Evolutionary conservation across 2,797 vertebrate genomes (phyloP).

Genomic region (Danio choprae): DNA sequence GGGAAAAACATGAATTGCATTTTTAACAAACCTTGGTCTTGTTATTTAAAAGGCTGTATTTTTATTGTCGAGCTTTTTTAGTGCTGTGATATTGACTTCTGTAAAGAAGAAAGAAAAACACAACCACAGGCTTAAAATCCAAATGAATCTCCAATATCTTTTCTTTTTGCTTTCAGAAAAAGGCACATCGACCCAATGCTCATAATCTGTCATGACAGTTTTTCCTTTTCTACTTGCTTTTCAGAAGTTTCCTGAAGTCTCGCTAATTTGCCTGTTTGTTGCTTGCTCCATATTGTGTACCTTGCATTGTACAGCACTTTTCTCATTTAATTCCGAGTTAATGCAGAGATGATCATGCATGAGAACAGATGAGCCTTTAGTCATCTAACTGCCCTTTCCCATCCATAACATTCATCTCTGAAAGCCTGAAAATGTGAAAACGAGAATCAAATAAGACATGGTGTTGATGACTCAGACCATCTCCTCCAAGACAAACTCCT

Average conservation of each 20-base stretch:
- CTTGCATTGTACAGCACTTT: neutral
- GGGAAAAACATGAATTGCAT: too few species aligned
- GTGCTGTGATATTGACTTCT: neutral
- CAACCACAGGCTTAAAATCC: neutral
- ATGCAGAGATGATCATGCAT: neutral
- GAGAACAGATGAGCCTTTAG: neutral
- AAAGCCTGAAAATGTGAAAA: neutral
- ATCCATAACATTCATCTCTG: too few species aligned
- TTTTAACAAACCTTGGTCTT: too few species aligned
- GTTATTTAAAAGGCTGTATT: too few species aligned
- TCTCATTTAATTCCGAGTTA: neutral
- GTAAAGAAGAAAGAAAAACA: neutral
- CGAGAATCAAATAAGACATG: constrained; percentile 7
- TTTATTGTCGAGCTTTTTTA: neutral
- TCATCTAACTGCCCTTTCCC: constrained; percentile 8
- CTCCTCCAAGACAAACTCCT: neutral
- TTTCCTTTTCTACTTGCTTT: neutral
- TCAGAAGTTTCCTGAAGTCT: neutral
- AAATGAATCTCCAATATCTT: neutral
- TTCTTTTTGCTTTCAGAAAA: neutral
- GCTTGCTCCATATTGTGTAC: neutral
- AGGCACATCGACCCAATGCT: neutral
- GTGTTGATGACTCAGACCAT: neutral
- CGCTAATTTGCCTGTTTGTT: constrained; percentile 4
- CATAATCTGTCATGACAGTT: neutral